phyloP scores from a whole-genome alignment of 2,113 vertebrate genomes.

The Calcarius ornatus region DNA sequence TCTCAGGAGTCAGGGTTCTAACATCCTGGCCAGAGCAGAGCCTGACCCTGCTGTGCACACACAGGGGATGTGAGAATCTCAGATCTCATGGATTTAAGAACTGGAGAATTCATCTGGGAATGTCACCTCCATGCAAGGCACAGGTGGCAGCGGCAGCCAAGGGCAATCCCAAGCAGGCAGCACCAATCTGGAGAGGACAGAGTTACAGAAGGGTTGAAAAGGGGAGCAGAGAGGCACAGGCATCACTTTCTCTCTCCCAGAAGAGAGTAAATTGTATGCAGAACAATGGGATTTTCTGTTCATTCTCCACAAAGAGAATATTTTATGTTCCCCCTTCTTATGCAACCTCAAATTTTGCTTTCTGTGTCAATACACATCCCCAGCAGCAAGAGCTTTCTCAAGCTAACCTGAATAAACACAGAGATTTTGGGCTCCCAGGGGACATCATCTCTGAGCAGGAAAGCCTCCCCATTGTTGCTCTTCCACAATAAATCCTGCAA shows the following conservation, averaged over 20 bases:
- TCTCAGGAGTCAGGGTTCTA: not conserved
- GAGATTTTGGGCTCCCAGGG: not conserved
- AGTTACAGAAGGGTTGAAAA: not conserved
- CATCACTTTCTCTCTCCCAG: not conserved
- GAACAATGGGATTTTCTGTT: not conserved
- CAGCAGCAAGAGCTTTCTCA: not conserved
- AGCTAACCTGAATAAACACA: not conserved
- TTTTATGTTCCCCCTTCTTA: not conserved
- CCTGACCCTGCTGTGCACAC: not conserved
- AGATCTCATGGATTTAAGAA: not conserved
- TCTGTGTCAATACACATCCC: not conserved
- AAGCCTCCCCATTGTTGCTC: not conserved
- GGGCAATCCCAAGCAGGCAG: not conserved
- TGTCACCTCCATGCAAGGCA: not conserved
- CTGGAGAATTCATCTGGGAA: not conserved
- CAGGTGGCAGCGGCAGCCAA: not conserved
- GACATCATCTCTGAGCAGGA: not conserved
- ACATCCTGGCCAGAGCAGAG: not conserved
- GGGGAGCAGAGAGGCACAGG: not conserved
- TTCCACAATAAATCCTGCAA: not conserved
- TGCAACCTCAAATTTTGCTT: not conserved
- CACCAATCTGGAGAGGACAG: not conserved
- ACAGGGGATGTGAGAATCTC: not conserved
- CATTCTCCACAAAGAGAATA: not conserved
- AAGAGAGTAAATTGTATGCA: not conserved